Base-by-base conservation (phyloP, 2,888 invertebrate genomes). In the Drosophila recens region DNA sequence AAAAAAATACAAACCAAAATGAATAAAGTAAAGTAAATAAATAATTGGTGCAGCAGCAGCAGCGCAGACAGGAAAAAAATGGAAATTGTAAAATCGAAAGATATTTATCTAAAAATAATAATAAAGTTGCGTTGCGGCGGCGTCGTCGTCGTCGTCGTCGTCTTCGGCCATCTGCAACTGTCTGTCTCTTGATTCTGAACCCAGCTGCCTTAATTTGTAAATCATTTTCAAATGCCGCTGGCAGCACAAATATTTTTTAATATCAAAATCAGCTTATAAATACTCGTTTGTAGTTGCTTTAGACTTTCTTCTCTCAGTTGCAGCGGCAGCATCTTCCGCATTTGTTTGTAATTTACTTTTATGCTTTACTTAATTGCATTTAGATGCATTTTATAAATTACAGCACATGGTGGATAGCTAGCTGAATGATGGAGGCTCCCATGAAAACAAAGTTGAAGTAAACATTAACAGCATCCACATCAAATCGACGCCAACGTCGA, bases 321-420 rank as follows among this genome's bases (percentile, higher is more conserved):
- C 34, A 20, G 38, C 46, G 20, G 45, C 67, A 52, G 58, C 68
- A 77, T 89, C 85, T 88, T 83, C 84, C 87, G 85, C 85, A 87
- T 89, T 83, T 78, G 87, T 86, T 89, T 89, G 90, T 89, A 89
- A 85, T 86, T 86, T 87, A 89, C 88, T 85, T 85, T 89, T 84
- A 89, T 81, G 90, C 89, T 85, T 89, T 84, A 80, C 84, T 90
- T 90, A 90, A 90, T 90, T 90, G 87, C 88, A 89, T 89, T 82
- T 82, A 83, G 90, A 82, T 89, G 90, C 83, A 88, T 89, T 90
- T 83, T 90, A 85, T 87, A 87, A 85, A 90, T 88, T 86, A 85
- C 90, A 79, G 72, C 75, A 77, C 70, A 81, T 83, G 74, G 43
- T 61, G 66, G 27, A 38, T 36, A 10, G 34, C 48, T 36, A 10